Evolutionary conservation across 1,140 invertebrate species (phyloP), one percentile per base, ranked within the genome.

Genomic region (Proales similis): DNA sequence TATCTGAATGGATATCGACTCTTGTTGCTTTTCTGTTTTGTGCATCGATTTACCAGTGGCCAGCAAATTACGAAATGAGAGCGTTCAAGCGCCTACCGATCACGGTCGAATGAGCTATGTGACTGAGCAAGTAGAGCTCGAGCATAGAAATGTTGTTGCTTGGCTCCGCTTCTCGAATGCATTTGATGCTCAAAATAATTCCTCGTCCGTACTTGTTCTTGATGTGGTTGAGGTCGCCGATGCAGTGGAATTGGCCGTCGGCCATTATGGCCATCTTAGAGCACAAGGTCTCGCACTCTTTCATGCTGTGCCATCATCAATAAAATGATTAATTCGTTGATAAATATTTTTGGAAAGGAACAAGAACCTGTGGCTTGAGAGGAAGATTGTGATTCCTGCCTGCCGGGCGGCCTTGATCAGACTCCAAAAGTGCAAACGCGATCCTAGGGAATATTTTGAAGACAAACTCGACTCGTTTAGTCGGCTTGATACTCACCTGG

Each of bases 261-360:
- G 78, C 77, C 77, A 80, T 79, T 29, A 80, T 79, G 22, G 72
- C 74, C 27, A 80, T 62, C 26, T 76, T 67, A 42, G 69, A 70
- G 69, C 79, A 80, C 19, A 80, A 64, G n/a, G 76, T 77, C 63
- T 79, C 77, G 71, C 79, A 80, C 66, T 80, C 79, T 65, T 80
- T 78, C 77, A 80, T 79, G 61, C 76, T 78, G 9, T 36, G 9
- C 14, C 33, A 14, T n/a, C n/a, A n/a, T n/a, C n/a, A 26, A 22
- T 42, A 24, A 9, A 39, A 5, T n/a, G 17, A 11, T 27, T 57
- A n/a, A 22, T 3, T 29, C 32, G 22, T 7, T 22, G 24, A 12
- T 6, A 6, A 6, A 20, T 27, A 53, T 39, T 38, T 38, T 39
- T 11, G 22, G 12, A 1, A 36, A 26, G 24, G 12, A 6, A 27